These are phyloP conservation scores for Cabera pusaria DNA, from an alignment of 2,888 invertebrate genomes.

Conservation along the genomic window DNA sequence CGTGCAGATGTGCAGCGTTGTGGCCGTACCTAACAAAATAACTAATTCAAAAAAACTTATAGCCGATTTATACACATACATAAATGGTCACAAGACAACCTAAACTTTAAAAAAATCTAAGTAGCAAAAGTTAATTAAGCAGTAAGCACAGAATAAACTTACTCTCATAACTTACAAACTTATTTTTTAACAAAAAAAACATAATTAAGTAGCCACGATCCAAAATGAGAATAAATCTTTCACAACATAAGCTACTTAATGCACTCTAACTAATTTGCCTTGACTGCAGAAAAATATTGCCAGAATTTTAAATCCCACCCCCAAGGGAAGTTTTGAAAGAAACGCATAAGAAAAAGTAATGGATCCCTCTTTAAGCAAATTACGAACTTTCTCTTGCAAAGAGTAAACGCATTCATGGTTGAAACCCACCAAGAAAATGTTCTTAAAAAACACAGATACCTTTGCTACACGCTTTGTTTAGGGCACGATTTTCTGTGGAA, in stretches of 20 bases:
- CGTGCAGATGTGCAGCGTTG: no score
- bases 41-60: no score
- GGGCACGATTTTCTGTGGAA: no score
- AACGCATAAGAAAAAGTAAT: constrained; percentile 33
- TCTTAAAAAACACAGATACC: no score
- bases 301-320: constrained; percentile 21
- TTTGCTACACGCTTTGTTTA: no score
- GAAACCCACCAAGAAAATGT: constrained; percentile 16
- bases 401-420: constrained; percentile 17
- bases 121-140: no score
- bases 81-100: no score
- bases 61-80: no score
- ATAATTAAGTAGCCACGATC: background rate
- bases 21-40: no score
- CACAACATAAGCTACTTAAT: constrained; percentile 26
- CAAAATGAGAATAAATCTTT: constrained; percentile 36
- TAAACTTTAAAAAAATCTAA: background rate
- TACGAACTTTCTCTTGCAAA: constrained; percentile 30
- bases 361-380: constrained; percentile 31
- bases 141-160: no score
- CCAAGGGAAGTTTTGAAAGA: constrained; percentile 16
- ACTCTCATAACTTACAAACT: no score
- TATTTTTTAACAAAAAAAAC: no score
- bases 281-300: constrained; percentile 25
- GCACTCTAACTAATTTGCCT: constrained; percentile 29